phyloP scores from a whole-genome alignment of 2,797 vertebrate genomes.

The Parauchenoglanis punctatus region DNA sequence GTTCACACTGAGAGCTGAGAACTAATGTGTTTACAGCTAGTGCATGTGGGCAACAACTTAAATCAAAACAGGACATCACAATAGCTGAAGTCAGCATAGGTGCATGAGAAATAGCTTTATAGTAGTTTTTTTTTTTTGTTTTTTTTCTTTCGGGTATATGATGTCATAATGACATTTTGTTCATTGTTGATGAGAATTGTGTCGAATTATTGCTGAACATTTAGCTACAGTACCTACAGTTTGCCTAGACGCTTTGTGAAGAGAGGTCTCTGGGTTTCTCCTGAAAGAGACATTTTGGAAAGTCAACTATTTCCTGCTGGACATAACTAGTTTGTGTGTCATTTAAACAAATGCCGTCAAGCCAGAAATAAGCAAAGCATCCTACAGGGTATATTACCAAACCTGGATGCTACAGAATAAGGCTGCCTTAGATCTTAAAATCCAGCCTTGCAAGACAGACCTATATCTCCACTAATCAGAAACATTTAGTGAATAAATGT shows the following conservation, averaged over 20 bases:
- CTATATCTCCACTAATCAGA: neutral
- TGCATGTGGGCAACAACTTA: slow-evolving; percentile 25
- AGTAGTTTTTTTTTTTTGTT: neutral
- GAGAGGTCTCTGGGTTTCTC: neutral
- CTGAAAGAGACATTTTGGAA: neutral
- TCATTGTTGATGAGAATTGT: neutral
- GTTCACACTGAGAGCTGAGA: slow-evolving; percentile 49
- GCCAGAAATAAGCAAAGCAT: neutral
- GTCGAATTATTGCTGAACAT: slow-evolving; percentile 3
- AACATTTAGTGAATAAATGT: neutral
- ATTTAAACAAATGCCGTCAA: neutral
- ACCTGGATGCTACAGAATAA: slow-evolving; percentile 16
- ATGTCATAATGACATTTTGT: slow-evolving; percentile 3
- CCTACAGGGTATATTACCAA: neutral
- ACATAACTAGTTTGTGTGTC: neutral
- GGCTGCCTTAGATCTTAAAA: slow-evolving; percentile 27
- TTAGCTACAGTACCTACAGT: neutral
- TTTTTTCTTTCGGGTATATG: neutral
- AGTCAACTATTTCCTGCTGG: neutral
- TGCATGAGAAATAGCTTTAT: slow-evolving; percentile 3
- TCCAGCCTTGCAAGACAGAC: neutral
- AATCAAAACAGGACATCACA: slow-evolving; percentile 28
- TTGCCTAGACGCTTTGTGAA: neutral
- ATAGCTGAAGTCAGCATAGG: slow-evolving; percentile 31
- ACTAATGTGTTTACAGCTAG: slow-evolving; percentile 35